Conservation (phyloP, 1,140 invertebrate species). For the Vollenhovia emeryi region DNA sequence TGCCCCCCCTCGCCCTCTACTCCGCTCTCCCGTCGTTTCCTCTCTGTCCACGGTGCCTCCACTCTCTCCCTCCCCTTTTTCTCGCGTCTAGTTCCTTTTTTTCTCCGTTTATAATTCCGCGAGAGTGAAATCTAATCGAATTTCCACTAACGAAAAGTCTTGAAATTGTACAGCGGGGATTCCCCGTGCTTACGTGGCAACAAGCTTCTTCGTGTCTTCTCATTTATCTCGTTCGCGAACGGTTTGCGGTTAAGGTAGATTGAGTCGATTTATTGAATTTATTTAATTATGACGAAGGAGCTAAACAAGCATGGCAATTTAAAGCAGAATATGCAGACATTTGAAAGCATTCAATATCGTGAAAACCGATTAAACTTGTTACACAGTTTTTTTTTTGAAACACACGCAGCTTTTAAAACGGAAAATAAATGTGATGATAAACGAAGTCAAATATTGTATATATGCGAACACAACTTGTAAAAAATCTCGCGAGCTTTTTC, state of each 20-base stretch:
- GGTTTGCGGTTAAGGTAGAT: neutral
- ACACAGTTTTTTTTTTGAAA: neutral
- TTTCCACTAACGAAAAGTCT: neutral
- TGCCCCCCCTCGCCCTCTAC: neutral
- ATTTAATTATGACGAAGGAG: neutral
- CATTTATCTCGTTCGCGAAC: neutral
- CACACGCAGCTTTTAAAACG: neutral
- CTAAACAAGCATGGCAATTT: neutral
- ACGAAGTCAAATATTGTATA: neutral
- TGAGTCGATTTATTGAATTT: neutral
- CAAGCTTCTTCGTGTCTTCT: neutral
- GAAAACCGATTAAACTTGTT: neutral
- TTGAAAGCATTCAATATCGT: neutral
- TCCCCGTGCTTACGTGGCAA: neutral
- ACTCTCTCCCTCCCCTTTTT: too few species aligned
- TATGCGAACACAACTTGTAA: neutral
- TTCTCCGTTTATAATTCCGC: neutral
- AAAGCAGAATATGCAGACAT: neutral
- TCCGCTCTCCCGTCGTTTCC: neutral
- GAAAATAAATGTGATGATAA: neutral
- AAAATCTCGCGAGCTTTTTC: neutral
- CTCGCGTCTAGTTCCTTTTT: neutral
- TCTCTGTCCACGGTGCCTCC: neutral
- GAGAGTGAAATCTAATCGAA: neutral
- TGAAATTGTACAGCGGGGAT: neutral